Base-by-base conservation (phyloP, 2,888 invertebrate genomes). In the Eupithecia vulgata region DNA sequence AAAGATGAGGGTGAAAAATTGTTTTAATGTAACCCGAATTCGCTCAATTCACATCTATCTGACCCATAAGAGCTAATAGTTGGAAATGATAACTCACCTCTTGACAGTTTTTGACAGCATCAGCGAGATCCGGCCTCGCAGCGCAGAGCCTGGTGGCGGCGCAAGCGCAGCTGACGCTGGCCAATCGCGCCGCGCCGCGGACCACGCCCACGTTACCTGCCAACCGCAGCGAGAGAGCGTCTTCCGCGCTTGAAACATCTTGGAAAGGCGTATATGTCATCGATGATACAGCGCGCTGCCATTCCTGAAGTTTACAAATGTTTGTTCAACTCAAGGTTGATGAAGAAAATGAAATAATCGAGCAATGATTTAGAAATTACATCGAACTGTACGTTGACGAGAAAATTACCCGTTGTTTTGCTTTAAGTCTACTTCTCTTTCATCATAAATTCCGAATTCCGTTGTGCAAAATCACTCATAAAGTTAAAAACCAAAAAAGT, bases 161-260 rank as follows among this genome's bases (percentile, higher is more conserved):
- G 89, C 93, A 94, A 0, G 94, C 94, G 86, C 92, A 92, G 74
- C 88, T 88, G 0, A 94, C 94, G 76, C 92, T 92, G 1, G 94
- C 94, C n/a, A 94, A 86, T 5, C 94, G 85, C 81, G 93, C 87
- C 12, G 94, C 94, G 77, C 94, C 94, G 73, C 85, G 88, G 85
- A 93, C 77, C 79, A 93, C 94, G 73, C 93, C 91, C 81, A 92
- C 94, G 82, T 91, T 92, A 5, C 90, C 90, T 76, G 81, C 76
- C 76, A 75, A 81, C 5, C 79, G 79, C 69, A 82, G 79, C 72
- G 82, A 80, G 74, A 68, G 78, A 72, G 71, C 74, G 79, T 81
- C 68, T 75, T 74, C 65, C 70, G 78, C 70, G 73, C 82, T 69
- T 71, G 71, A 64, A 68, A 71, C 72, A 37, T 62, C 40, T 10